Conservation (phyloP, 2,888 invertebrate species). For the Argyresthia albistria region DNA sequence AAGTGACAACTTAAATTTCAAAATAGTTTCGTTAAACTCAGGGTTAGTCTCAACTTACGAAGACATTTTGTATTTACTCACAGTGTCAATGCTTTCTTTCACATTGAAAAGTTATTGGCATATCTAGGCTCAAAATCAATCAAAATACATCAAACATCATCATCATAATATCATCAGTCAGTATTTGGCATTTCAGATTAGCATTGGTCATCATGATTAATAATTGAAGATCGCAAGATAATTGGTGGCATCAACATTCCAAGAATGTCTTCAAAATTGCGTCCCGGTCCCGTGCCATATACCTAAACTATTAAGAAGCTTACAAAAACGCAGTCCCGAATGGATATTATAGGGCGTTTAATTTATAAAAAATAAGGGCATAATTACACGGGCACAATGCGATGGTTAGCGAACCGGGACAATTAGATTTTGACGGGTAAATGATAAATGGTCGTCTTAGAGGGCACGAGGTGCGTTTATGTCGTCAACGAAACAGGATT, state of each 20-base stretch:
- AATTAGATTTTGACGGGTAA: slow-evolving; percentile 69
- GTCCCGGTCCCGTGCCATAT: background rate
- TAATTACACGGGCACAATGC: slow-evolving; percentile 65
- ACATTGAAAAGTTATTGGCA: no score
- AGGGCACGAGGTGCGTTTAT: slow-evolving; percentile 19
- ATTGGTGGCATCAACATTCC: slow-evolving; percentile 36
- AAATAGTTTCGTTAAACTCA: no score
- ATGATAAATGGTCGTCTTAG: slow-evolving; percentile 63
- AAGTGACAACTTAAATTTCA: no score
- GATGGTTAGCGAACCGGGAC: slow-evolving; percentile 63
- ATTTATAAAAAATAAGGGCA: slow-evolving; percentile 59
- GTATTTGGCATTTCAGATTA: no score
- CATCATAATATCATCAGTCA: background rate
- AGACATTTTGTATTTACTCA: no score
- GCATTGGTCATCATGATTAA: no score
- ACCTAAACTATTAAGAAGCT: background rate
- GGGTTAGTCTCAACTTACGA: no score
- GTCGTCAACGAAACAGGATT: slow-evolving; percentile 13
- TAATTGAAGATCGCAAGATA: slow-evolving; percentile 1
- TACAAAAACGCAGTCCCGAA: slow-evolving; percentile 22
- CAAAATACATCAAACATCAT: no score
- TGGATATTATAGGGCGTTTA: slow-evolving; percentile 49
- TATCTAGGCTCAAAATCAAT: no score
- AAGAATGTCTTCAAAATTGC: slow-evolving; percentile 41
- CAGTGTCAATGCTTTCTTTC: no score